A percentile compares a stretch with the other conserved stretches of the same genome.
Evolutionary conservation across 2,888 invertebrate species (phyloP).

Genomic region (Tribolium freemani): DNA sequence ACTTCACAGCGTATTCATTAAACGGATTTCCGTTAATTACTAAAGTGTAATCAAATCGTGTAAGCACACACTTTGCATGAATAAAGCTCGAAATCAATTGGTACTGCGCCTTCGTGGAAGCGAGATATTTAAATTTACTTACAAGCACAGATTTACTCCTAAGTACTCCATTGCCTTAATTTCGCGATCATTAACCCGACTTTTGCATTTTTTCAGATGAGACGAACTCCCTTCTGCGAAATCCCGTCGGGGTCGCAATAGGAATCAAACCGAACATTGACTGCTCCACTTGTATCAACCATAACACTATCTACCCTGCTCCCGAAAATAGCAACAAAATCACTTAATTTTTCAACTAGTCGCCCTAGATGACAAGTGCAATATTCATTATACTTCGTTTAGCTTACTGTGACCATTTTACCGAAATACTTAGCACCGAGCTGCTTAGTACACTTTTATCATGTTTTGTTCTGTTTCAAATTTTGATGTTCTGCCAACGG

Average conservation of each 20-base stretch:
- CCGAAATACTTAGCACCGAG: no score
- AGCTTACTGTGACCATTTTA: no score
- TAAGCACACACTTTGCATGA: conserved; percentile 62
- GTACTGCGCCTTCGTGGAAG: conserved; percentile 51
- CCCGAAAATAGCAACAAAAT: conserved; percentile 53
- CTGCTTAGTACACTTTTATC: no score
- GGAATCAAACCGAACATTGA: conserved; percentile 57
- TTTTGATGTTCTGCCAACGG: no score
- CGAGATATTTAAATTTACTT: conserved; percentile 39
- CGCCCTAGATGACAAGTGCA: conserved; percentile 30
- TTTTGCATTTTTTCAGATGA: conserved; percentile 50
- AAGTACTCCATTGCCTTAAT: background rate
- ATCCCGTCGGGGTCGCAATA: conserved; percentile 53
- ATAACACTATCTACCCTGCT: conserved; percentile 48
- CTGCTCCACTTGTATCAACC: conserved; percentile 58
- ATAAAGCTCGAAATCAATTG: conserved; percentile 56
- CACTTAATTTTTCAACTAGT: conserved; percentile 47
- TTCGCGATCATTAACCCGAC: background rate
- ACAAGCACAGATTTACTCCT: conserved; percentile 11
- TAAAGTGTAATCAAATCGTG: conserved; percentile 66
- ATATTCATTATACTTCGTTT: conserved; percentile 23
- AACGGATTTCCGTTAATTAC: conserved; percentile 64
- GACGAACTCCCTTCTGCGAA: conserved; percentile 50
- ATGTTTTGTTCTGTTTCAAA: no score
- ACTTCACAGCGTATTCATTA: conserved; percentile 62